Base-by-base conservation (phyloP, 2,888 invertebrate species). In the Ditylenchus weischeri region DNA sequence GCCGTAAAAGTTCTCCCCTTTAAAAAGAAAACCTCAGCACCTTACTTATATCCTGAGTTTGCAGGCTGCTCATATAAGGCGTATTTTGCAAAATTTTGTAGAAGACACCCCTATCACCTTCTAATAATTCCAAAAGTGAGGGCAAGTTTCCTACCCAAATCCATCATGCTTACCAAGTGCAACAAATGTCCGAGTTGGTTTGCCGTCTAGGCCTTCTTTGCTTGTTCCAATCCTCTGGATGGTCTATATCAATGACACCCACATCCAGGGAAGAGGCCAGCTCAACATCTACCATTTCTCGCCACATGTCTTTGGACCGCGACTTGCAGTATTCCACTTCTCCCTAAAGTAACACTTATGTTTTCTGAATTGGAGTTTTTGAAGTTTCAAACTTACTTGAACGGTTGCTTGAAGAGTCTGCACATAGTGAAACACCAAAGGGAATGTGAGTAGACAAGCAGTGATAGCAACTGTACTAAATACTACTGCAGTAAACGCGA, bases 361-460 rank as follows among this genome's bases (percentile, higher is more conserved):
- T 8, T 43, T 43, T 43, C 15, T 15, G 15, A 3, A 43, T 2
- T 29, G 5, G 29, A 29, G 29, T 29, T 29, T 29, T 5, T 29
- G 29, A 29, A 4, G 29, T 29, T 29, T 43, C 43, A 10, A 10
- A 15, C 60, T 54, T 50, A 77, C 78, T 73, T 81, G 82, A n/a
- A 83, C 78, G 35, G 78, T 77, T 48, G 82, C 82, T 69, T 82
- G 82, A 35, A 82, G 76, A 21, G 78, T 80, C 71, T 82, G 82
- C n/a, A 82, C 79, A 70, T 82, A 80, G 66, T 82, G 82, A 72
- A 82, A 82, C 35, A 82, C 79, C 61, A 82, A 69, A n/a, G 82
- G 82, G 73, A 82, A 82, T 8, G 78, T 75, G 64, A 82, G 72
- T 19, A 82, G 72, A 60, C 82, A 83, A 18, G 80, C 79, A 7